These are phyloP conservation scores for Drosophila ohnishii DNA, from an alignment of 1,140 invertebrate species.

Conservation along the genomic window DNA sequence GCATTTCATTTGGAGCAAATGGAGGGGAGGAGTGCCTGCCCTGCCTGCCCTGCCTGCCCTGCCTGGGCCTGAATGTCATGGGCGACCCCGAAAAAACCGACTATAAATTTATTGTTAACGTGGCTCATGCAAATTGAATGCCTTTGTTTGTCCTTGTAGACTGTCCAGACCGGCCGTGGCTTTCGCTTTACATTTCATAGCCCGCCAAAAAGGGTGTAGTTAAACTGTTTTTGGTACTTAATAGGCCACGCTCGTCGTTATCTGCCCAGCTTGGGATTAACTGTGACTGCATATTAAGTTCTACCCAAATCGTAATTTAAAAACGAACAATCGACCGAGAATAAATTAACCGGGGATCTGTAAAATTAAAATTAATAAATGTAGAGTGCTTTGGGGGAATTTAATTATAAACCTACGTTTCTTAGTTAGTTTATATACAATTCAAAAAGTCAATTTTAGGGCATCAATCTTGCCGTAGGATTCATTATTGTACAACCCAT, in stretches of 20 bases:
- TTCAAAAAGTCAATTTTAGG: not conserved
- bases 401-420: not conserved
- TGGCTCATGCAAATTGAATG: constrained; percentile 66
- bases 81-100: constrained; percentile 27
- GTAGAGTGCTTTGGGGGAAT: too few species aligned
- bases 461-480: not conserved
- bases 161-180: constrained; percentile 29
- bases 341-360: not conserved
- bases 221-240: constrained; percentile 31
- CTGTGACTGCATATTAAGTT: constrained; percentile 30
- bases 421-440: too few species aligned
- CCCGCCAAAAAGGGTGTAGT: constrained; percentile 8
- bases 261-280: constrained; percentile 38
- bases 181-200: constrained; percentile 34
- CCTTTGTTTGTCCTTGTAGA: constrained; percentile 39
- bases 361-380: constrained; percentile 6
- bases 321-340: constrained; percentile 23
- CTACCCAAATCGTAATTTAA: constrained; percentile 30
- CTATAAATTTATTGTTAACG: constrained; percentile 69
- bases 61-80: constrained; percentile 8
- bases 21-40: constrained; percentile 15
- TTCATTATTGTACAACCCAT: not conserved
- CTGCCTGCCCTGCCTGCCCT: not conserved
- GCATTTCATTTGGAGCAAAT: constrained; percentile 21
- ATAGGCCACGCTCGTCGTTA: constrained; percentile 43